Conservation (phyloP, 2,797 vertebrate species). For the Pelodytes ibericus region DNA sequence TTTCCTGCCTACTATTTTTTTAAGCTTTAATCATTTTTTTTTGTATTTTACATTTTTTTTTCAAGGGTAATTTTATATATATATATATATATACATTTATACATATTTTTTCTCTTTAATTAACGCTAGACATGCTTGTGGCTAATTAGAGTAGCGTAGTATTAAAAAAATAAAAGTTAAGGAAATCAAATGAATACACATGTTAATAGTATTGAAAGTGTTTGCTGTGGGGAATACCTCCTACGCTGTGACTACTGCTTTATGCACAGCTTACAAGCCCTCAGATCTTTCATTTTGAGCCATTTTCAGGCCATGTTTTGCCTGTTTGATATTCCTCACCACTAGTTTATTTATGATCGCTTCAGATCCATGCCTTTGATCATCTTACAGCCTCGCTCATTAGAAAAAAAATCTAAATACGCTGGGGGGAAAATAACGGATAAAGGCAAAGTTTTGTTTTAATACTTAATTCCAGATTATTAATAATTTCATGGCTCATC, state of each 20-base stretch:
- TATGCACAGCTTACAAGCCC: slow-evolving; percentile 12
- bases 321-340: slow-evolving; percentile 5
- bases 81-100: too few species aligned
- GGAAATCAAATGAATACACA: too few species aligned
- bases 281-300: not conserved
- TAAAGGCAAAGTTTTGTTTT: not conserved
- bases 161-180: not conserved
- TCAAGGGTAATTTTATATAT: too few species aligned
- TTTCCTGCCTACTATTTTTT: too few species aligned
- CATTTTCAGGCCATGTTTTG: not conserved
- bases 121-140: not conserved
- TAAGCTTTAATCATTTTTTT: too few species aligned
- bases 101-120: not conserved
- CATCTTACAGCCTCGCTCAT: slow-evolving; percentile 10
- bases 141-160: not conserved
- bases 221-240: slow-evolving; percentile 14
- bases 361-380: slow-evolving; percentile 19
- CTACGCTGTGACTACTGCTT: slow-evolving; percentile 22
- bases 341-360: slow-evolving; percentile 11
- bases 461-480: too few species aligned
- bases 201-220: not conserved
- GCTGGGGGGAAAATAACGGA: not conserved
- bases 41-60: too few species aligned
- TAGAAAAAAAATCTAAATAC: not conserved
- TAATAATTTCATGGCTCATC: not conserved